Percentiles rank a stretch among this genome's conserved stretches.
phyloP scores from a whole-genome alignment of 2,888 invertebrate genomes.

The Eucriotettix oculatus region DNA sequence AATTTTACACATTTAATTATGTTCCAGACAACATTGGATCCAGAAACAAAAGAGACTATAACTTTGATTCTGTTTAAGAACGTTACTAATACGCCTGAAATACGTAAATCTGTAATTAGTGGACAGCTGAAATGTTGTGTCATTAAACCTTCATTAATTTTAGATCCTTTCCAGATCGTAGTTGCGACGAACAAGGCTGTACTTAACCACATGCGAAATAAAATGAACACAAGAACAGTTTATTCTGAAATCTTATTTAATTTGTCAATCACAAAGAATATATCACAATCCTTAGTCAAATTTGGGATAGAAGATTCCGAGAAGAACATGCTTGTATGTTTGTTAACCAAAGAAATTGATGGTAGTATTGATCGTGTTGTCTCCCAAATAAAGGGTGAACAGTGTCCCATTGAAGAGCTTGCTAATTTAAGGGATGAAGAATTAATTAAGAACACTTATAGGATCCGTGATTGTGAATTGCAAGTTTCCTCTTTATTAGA shows the following conservation, averaged over 20 bases:
- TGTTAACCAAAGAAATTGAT: conserved; percentile 23
- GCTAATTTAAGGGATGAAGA: conserved; percentile 29
- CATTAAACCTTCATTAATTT: conserved; percentile 40
- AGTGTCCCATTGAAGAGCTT: conserved; percentile 31
- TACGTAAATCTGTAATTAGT: conserved; percentile 35
- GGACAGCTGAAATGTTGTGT: conserved; percentile 42
- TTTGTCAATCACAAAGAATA: conserved; percentile 49
- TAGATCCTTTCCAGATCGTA: conserved; percentile 41
- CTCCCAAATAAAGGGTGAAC: conserved; percentile 35
- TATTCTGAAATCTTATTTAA: conserved; percentile 51
- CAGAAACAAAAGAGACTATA: background rate
- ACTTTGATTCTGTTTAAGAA: conserved; percentile 23
- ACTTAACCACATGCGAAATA: conserved; percentile 28
- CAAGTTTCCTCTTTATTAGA: conserved; percentile 31
- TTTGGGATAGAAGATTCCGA: conserved; percentile 41
- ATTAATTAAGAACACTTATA: conserved; percentile 40
- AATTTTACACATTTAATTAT: background rate
- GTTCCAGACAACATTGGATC: background rate
- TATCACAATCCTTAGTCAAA: conserved; percentile 44
- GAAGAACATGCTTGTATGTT: conserved; percentile 28
- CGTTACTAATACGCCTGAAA: conserved; percentile 37
- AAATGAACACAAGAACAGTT: conserved; percentile 40
- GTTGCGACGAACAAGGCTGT: conserved; percentile 52
- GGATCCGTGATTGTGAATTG: conserved; percentile 35
- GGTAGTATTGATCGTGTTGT: conserved; percentile 23